These are phyloP conservation scores for Geopemphigus sp. DNA, from an alignment of 1,140 invertebrate species.

Conservation along the genomic window DNA sequence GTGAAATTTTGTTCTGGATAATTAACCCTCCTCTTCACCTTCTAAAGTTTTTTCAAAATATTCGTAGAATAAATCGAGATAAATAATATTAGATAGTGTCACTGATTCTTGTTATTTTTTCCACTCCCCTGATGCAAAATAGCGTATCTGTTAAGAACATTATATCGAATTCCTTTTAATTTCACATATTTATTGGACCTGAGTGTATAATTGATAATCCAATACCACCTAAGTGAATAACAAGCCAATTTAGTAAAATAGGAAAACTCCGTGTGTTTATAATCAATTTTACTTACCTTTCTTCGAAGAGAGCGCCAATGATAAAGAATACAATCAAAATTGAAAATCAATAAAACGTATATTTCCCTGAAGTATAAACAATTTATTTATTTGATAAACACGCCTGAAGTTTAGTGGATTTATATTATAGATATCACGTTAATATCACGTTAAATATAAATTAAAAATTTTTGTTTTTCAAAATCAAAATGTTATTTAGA, in stretches of 20 bases:
- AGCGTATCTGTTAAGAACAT: too few species aligned
- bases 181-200: too few species aligned
- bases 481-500: too few species aligned
- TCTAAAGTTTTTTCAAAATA: background rate
- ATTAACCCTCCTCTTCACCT: background rate
- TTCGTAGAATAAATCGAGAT: constrained; percentile 10
- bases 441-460: too few species aligned
- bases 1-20: background rate
- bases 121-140: too few species aligned
- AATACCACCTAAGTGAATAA: too few species aligned
- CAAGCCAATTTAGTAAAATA: background rate
- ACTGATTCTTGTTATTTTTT: background rate
- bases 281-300: background rate
- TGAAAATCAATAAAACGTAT: background rate
- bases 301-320: background rate
- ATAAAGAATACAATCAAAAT: background rate
- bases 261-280: background rate
- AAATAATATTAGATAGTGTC: background rate
- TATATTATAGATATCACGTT: too few species aligned
- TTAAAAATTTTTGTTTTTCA: too few species aligned
- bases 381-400: background rate
- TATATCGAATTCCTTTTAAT: too few species aligned
- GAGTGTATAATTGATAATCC: too few species aligned
- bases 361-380: background rate
- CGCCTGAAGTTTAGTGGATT: too few species aligned